Evolutionary conservation across 2,888 invertebrate genomes (phyloP), one percentile per base, ranked within the genome.

Genomic region (Linyphia triangularis): DNA sequence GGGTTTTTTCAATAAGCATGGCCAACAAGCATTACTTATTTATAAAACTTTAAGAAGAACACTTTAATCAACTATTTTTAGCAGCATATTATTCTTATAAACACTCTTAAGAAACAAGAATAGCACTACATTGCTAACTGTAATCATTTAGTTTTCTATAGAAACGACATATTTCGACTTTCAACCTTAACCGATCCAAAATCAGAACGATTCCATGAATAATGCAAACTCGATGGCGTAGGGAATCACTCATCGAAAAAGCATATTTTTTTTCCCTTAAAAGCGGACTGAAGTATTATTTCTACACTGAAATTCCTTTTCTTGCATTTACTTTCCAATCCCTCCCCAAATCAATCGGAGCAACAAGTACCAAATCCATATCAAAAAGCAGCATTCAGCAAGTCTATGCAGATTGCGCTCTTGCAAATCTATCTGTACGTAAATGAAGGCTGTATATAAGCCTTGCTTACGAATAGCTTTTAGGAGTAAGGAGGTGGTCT

Each of bases 71-170:
- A n/a, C n/a, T n/a, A n/a, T n/a, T n/a, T n/a, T n/a, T n/a, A n/a
- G n/a, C n/a, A n/a, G n/a, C n/a, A n/a, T n/a, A n/a, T n/a, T n/a
- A n/a, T n/a, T n/a, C n/a, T n/a, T n/a, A n/a, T n/a, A n/a, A n/a
- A n/a, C n/a, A n/a, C n/a, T n/a, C n/a, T n/a, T n/a, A n/a, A n/a
- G n/a, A n/a, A n/a, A n/a, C n/a, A n/a, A n/a, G n/a, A n/a, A n/a
- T n/a, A n/a, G n/a, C n/a, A n/a, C n/a, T n/a, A n/a, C n/a, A n/a
- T n/a, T n/a, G n/a, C n/a, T n/a, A n/a, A n/a, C n/a, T n/a, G n/a
- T n/a, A n/a, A n/a, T n/a, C n/a, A n/a, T n/a, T n/a, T n/a, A 84
- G 84, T 75, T 57, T 85, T 85, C 77, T 85, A 40, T 26, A 59
- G 43, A 59, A 63, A 70, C 33, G 24, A 5, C 26, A 65, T 40